A percentile compares a stretch with the other conserved stretches of the same genome.
These are phyloP conservation scores for Cynopterus sphinx DNA, from an alignment of 2,797 vertebrate genomes.

Conservation along the genomic window DNA sequence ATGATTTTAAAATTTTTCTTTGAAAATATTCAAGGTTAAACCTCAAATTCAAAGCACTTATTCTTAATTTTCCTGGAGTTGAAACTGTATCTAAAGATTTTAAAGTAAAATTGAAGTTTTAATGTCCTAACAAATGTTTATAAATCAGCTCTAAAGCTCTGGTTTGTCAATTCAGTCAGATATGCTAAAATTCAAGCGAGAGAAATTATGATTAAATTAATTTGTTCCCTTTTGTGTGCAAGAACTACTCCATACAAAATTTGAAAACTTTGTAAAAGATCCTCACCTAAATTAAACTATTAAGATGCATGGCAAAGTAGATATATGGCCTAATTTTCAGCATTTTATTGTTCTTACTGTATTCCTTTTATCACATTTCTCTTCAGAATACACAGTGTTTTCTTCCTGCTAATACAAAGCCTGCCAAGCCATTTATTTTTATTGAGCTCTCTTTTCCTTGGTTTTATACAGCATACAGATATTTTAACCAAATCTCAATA, in stretches of 20 bases:
- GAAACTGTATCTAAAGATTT: background rate
- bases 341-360: background rate
- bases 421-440: background rate
- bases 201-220: background rate
- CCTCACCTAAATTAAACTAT: background rate
- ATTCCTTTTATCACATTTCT: background rate
- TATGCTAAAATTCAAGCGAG: background rate
- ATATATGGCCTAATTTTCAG: background rate
- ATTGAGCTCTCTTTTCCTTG: background rate
- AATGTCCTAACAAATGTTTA: background rate
- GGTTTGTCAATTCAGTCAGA: background rate
- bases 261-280: background rate
- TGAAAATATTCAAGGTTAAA: background rate
- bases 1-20: background rate
- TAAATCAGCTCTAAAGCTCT: background rate
- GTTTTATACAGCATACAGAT: background rate
- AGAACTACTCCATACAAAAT: background rate
- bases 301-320: background rate
- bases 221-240: background rate
- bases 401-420: background rate
- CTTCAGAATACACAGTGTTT: background rate
- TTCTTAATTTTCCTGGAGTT: background rate
- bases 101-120: background rate
- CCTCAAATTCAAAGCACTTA: background rate
- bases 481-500: background rate